Evolutionary conservation across 2,113 vertebrate species (phyloP), one percentile per base, ranked within the genome.

Genomic region (Odontophorus gujanensis): DNA sequence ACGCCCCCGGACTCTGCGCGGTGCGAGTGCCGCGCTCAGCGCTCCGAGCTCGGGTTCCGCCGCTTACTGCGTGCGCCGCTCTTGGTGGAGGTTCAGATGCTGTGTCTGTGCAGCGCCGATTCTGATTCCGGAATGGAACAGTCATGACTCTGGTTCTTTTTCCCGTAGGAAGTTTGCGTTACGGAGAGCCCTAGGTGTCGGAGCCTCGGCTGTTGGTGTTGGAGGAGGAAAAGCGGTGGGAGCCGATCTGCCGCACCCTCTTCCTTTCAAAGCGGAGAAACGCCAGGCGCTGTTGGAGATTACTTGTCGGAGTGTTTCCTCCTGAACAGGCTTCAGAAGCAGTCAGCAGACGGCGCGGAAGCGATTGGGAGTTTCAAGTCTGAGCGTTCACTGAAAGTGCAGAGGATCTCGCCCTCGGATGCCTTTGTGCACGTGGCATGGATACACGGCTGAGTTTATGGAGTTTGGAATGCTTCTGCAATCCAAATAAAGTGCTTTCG

Each of bases 381-480:
- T 48, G 82, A 61, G 83, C 38, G n/a, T 78, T 89, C 83, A 47
- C 4, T 15, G 19, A 45, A 63, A 58, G 47, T 34, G n/a, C 82
- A 5, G 24, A 88, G 71, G 72, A 42, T 74, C 34, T 87, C 50
- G 43, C 72, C 90, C 82, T 82, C 85, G 82, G 51, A 55, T 3
- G 7, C 89, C 94, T 90, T 92, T 92, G 84, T 93, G 92, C 84
- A 7, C 48, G 76, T 91, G 94, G 86, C 95, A 93, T 76, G 95
- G 93, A 94, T 97, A 95, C 81, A 7, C 48, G 57, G 40, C 89
- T 96, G 78, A 91, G 95, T 82, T 76, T 59, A 72, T 86, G 86
- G 79, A 84, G 72, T 87, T 90, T 84, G 69, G 67, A 89, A 13
- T 87, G 79, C 24, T 80, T 87, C 12, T 65, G 5, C 40, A 81